Evolutionary conservation across 2,888 invertebrate species (phyloP).

Genomic region (Oxycera nigricornis): DNA sequence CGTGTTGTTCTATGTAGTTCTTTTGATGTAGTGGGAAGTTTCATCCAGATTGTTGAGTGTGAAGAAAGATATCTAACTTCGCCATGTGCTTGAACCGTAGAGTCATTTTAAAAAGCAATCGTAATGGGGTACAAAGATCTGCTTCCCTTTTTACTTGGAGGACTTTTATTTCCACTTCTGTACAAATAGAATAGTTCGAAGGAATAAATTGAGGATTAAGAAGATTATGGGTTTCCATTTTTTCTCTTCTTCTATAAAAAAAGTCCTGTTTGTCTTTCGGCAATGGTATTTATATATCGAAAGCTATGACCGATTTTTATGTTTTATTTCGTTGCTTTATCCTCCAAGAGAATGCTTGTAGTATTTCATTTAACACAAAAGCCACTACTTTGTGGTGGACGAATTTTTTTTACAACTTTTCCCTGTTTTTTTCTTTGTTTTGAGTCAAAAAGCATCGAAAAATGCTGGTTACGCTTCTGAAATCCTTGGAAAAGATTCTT

Average conservation of each 20-base stretch:
- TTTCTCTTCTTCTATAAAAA: neutral
- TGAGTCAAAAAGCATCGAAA: neutral
- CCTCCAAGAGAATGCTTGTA: too few species aligned
- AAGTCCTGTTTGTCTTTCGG: neutral
- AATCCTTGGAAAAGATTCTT: neutral
- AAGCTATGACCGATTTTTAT: neutral
- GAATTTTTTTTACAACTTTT: neutral
- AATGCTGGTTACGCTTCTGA: neutral
- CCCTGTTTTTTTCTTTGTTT: neutral
- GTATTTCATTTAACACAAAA: neutral
- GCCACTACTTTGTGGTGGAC: neutral
- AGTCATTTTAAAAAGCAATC: neutral
- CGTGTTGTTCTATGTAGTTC: neutral
- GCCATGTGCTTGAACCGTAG: neutral
- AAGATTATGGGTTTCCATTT: constrained; percentile 44
- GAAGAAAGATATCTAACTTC: too few species aligned
- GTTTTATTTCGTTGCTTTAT: neutral
- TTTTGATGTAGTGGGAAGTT: neutral
- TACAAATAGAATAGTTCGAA: constrained; percentile 40
- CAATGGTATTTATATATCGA: constrained; percentile 28
- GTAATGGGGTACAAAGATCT: neutral
- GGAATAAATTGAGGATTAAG: constrained; percentile 46
- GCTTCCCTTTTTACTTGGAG: neutral
- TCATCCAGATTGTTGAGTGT: too few species aligned
- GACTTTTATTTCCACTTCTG: neutral